Conservation (phyloP, 2,888 invertebrate species). For the Netelia fuscicornis region DNA sequence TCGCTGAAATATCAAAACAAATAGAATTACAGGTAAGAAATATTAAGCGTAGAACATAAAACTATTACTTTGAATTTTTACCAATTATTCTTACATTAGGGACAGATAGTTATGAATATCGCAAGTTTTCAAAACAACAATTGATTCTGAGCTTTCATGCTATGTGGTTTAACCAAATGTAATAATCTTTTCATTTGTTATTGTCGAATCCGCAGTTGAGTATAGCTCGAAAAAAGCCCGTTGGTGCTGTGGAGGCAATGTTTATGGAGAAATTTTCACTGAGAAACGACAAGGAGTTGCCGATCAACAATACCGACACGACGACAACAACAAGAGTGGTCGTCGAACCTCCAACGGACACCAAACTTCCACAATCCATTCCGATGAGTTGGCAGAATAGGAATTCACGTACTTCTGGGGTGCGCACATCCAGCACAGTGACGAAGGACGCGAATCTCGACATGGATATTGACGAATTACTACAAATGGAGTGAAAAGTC, state of each 20-base stretch:
- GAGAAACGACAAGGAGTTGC: slow-evolving; percentile 22
- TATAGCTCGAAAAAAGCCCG: slow-evolving; percentile 79
- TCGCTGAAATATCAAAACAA: slow-evolving; percentile 86
- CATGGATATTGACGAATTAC: slow-evolving; percentile 79
- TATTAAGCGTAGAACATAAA: background rate
- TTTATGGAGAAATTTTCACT: slow-evolving; percentile 72
- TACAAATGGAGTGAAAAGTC: slow-evolving; percentile 73
- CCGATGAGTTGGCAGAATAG: slow-evolving; percentile 72
- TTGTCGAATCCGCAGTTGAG: slow-evolving; percentile 72
- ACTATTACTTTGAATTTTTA: too few species aligned
- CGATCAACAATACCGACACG: background rate
- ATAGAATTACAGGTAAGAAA: slow-evolving; percentile 86
- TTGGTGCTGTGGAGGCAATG: slow-evolving; percentile 81
- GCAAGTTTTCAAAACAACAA: background rate
- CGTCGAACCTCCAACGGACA: slow-evolving; percentile 31
- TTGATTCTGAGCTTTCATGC: background rate
- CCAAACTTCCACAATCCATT: slow-evolving; percentile 74
- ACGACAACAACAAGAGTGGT: slow-evolving; percentile 23
- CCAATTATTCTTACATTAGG: too few species aligned
- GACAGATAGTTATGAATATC: background rate
- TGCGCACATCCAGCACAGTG: slow-evolving; percentile 40
- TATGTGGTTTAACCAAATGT: background rate
- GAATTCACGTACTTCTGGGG: background rate
- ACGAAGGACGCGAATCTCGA: slow-evolving; percentile 78
- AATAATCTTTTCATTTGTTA: background rate